A percentile compares a stretch with the other conserved stretches of the same genome.
phyloP scores from a whole-genome alignment of 2,888 invertebrate species.

The Oligia latruncula region DNA sequence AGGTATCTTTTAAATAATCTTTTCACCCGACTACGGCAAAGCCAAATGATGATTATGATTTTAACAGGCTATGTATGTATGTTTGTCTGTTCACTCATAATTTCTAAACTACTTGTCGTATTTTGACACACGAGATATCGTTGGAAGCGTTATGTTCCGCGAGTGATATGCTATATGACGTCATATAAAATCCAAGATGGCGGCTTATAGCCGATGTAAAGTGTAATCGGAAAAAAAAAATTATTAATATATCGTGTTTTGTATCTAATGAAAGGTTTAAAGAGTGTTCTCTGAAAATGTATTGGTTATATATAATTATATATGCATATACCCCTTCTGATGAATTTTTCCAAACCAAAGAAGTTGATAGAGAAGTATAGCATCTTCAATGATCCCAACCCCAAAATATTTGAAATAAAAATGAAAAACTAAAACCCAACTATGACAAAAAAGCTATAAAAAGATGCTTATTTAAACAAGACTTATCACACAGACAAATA shows the following conservation, averaged over 20 bases:
- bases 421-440: neutral
- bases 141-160: neutral
- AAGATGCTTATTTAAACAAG: neutral
- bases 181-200: neutral
- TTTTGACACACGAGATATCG: neutral
- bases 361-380: neutral
- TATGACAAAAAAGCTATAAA: neutral
- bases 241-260: neutral
- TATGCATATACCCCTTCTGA: neutral
- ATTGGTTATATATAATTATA: neutral
- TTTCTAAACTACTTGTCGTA: neutral
- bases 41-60: neutral
- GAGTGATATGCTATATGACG: neutral
- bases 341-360: neutral
- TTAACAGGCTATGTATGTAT: neutral
- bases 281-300: neutral
- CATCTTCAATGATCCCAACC: neutral
- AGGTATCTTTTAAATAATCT: neutral
- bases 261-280: neutral
- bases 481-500: neutral
- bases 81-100: neutral
- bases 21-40: neutral
- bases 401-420: neutral
- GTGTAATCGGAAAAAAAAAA: no score
- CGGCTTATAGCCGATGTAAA: no score